These are phyloP conservation scores for Halcyon senegalensis DNA, from an alignment of 2,113 vertebrate species.

Conservation along the genomic window DNA sequence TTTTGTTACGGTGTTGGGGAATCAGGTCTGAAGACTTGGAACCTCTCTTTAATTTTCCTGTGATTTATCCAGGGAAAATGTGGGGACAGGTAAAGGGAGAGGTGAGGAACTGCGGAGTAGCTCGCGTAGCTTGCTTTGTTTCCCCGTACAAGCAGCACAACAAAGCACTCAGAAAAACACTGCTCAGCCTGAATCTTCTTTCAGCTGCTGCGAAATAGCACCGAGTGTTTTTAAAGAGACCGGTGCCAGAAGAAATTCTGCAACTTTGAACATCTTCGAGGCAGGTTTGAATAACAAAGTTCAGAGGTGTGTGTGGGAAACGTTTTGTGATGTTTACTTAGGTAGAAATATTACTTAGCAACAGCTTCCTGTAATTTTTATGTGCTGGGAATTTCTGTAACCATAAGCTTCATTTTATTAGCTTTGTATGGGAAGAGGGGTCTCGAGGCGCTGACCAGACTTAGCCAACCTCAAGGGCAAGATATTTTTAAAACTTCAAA, in stretches of 20 bases:
- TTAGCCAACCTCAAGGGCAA: constrained; percentile 27
- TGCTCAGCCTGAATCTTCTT: not conserved
- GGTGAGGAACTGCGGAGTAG: not conserved
- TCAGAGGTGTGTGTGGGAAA: constrained; percentile 69
- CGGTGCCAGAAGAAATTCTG: not conserved
- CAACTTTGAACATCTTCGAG: not conserved
- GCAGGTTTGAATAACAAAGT: constrained; percentile 41
- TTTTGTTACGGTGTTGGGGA: not conserved
- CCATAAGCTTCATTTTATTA: constrained; percentile 26
- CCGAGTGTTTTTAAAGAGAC: not conserved
- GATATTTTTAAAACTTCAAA: constrained; percentile 62
- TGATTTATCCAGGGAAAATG: not conserved
- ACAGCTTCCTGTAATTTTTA: constrained; percentile 68
- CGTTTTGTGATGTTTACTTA: constrained; percentile 60
- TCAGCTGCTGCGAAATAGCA: not conserved
- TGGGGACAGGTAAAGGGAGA: not conserved
- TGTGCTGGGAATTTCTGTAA: constrained; percentile 68
- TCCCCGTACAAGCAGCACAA: not conserved
- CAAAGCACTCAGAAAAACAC: not conserved
- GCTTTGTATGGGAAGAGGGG: constrained; percentile 51
- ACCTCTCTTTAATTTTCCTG: not conserved
- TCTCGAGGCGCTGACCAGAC: not conserved
- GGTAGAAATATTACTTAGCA: constrained; percentile 71
- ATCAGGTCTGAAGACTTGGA: not conserved
- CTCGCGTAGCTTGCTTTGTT: not conserved